Base-by-base conservation (phyloP, 1,140 invertebrate species). In the Heterodera schachtii region DNA sequence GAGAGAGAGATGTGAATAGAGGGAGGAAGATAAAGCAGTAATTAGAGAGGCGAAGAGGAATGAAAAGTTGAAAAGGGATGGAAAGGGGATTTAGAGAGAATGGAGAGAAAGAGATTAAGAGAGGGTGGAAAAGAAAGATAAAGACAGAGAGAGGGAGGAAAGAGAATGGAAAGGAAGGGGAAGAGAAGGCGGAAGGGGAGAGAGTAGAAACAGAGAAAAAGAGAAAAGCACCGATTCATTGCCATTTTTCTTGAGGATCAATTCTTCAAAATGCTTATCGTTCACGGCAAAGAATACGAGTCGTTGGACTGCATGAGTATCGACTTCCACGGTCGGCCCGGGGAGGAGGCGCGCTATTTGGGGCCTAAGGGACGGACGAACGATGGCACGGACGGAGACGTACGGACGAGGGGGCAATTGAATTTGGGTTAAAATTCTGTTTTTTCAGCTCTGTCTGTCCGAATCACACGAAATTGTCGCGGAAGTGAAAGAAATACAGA, bases 311-410 rank as follows among this genome's bases (percentile, higher is more conserved):
- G 70, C 47, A 82, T 67, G 66, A 44, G 44, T 41, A 82, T 87
- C 43, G 86, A 87, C 73, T 78, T 84, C 57, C 86, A 87, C 78
- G 86, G 86, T 57, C 74, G 86, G 66, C 86, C 86, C 31, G 80
- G 80, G 19, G 85, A 82, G 16, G 71, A 85, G 60, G 78, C 78
- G 21, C 82, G 86, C 79, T 87, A 81, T 73, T 84, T 87, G 83
- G 86, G 86, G 78, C 86, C 86, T 5, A 87, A 87, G 60, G 86
- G 86, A n/a, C 83, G 86, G 41, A 81, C 86, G 31, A 81, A 79
- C 47, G 86, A 87, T 76, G 86, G 86, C 79, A 81, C 73, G 44
- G 74, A 86, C 73, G 84, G 84, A 73, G 86, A 87, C 80, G 60
- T 64, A n/a, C 60, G 41, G n/a, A 67, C 49, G 11, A 11, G 49